A percentile compares a stretch with the other conserved stretches of the same genome.
These are phyloP conservation scores for Pseudocheirus occidentalis DNA, from an alignment of 2,797 vertebrate species.

Conservation along the genomic window DNA sequence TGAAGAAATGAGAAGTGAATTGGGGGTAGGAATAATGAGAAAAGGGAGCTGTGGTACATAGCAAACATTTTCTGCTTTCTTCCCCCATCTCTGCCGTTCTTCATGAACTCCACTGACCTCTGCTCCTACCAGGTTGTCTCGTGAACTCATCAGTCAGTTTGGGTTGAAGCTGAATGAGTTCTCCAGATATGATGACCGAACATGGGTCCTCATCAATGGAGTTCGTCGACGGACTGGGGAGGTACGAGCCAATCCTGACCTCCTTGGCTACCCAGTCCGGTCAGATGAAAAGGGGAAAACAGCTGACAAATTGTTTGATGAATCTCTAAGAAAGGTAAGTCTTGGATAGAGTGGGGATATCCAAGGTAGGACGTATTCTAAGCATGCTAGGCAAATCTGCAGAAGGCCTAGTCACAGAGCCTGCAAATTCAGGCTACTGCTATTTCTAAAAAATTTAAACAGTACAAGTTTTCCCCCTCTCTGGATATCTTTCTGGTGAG, in stretches of 20 bases:
- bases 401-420: neutral
- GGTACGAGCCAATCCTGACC: constrained; percentile 33
- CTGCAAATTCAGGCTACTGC: neutral
- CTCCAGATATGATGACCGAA: constrained; percentile 37
- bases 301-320: constrained; percentile 46
- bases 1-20: neutral
- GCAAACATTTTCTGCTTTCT: neutral
- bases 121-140: constrained; percentile 64
- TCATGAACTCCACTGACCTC: neutral
- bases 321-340: constrained; percentile 65
- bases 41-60: neutral
- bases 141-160: constrained; percentile 58
- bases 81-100: too few species aligned
- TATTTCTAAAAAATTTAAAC: neutral
- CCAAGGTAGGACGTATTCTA: too few species aligned
- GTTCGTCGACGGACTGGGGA: constrained; percentile 26
- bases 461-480: neutral
- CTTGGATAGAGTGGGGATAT: neutral
- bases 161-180: constrained; percentile 60
- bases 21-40: neutral
- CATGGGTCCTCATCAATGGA: constrained; percentile 71
- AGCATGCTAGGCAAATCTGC: neutral
- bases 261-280: constrained; percentile 59
- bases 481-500: neutral
- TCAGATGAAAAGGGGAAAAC: constrained; percentile 60